Evolutionary conservation across 2,888 invertebrate species (phyloP), one percentile per base, ranked within the genome.

Genomic region (Toxonevra muliebris): DNA sequence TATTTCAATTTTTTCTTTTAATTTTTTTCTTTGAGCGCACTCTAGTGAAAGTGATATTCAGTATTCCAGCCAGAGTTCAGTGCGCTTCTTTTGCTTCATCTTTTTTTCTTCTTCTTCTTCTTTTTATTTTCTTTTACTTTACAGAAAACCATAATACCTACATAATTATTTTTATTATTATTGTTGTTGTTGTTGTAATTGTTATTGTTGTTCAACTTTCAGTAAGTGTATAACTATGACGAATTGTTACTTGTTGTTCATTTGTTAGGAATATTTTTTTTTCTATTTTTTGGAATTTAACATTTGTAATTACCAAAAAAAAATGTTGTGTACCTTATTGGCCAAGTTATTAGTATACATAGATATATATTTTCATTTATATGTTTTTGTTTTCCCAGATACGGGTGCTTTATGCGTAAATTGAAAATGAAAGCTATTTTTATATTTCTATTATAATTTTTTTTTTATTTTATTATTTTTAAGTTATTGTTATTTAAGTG

Each of bases 391-490:
- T 13, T 1, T 45, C 15, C 13, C 54, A 12, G 15, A 19, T 54
- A 20, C 4, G 20, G 15, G 61, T 45, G 45, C 8, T 30, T 61
- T 45, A 50, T 48, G 48, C 20, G 20, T 19, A 45, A 61, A 45
- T 61, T 50, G 50, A 61, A 61, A 61, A 61, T 50, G 61, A 61
- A 61, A 61, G 61, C 61, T 50, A 20, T 50, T 42, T 59, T n/a
- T 20, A 19, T 57, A 30, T 9, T 57, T 40, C 9, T 2, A 9
- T 11, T 30, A 5, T 57, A 2, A 30, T 57, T 1, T 30, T 2
- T 4, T 15, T 30, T 59, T 59, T 42, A 7, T 59, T 42, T 59
- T 13, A 19, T 15, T 13, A n/a, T n/a, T n/a, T 11, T n/a, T 17
- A 42, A 13, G 40, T 19, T 30, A 30, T 30, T 30, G 30, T 30